Conservation (phyloP, 1,140 invertebrate species). For the Araneus ventricosus region DNA sequence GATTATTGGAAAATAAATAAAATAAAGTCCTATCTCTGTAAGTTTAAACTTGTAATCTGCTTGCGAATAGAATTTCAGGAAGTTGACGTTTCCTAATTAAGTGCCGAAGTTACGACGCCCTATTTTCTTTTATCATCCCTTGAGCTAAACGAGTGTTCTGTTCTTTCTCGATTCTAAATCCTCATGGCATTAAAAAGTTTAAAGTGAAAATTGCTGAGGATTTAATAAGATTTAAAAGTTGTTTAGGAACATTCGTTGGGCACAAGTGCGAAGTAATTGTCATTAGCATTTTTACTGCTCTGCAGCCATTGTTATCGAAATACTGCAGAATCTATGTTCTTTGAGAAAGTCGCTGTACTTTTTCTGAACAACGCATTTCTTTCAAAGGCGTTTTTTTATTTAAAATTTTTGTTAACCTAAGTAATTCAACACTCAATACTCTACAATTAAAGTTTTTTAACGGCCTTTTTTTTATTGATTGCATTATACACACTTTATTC, state of each 20-base stretch:
- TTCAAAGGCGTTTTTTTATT: too few species aligned
- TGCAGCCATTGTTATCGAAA: neutral
- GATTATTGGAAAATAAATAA: neutral
- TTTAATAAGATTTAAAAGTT: neutral
- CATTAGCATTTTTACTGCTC: neutral
- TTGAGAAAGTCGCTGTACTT: too few species aligned
- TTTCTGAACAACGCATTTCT: too few species aligned
- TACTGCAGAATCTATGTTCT: too few species aligned
- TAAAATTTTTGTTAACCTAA: too few species aligned
- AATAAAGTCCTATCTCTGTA: neutral
- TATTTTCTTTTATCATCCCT: neutral
- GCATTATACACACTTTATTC: too few species aligned
- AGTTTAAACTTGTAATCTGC: neutral
- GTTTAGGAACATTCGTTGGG: neutral
- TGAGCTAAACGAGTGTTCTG: neutral
- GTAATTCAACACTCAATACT: too few species aligned
- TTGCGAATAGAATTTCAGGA: neutral
- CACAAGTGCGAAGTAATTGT: neutral
- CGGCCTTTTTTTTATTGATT: too few species aligned
- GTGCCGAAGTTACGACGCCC: neutral
- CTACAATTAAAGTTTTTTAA: too few species aligned
- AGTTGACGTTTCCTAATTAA: conserved; percentile 1
- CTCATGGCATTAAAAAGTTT: neutral
- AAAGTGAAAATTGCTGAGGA: neutral
- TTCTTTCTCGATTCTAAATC: neutral